Conservation (phyloP, 2,797 vertebrate genomes). For the Australoheros facetus region DNA sequence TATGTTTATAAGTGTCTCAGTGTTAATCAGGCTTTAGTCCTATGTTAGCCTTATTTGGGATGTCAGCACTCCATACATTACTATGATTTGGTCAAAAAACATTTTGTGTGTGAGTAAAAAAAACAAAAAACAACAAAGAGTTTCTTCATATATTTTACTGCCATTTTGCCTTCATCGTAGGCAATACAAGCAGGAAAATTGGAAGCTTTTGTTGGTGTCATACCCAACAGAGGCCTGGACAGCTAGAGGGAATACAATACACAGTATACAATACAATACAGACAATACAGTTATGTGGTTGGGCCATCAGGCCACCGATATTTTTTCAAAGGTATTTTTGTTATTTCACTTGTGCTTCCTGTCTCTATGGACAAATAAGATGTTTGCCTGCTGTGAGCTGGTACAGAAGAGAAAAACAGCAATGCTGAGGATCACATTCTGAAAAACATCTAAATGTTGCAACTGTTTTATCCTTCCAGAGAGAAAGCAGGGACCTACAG, state of each 20-base stretch:
- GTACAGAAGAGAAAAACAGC: not conserved
- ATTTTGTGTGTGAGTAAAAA: not conserved
- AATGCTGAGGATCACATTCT: not conserved
- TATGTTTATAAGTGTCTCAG: slow-evolving; percentile 20
- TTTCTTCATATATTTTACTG: not conserved
- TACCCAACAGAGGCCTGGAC: too few species aligned
- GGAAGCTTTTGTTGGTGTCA: not conserved
- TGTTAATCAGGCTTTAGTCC: slow-evolving; percentile 27
- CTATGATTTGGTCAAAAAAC: not conserved
- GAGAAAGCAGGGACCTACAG: not conserved
- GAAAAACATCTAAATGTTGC: slow-evolving; percentile 5
- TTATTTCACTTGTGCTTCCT: not conserved
- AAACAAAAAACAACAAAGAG: not conserved
- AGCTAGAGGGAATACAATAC: too few species aligned
- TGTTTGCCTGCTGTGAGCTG: not conserved
- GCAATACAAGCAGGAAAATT: not conserved
- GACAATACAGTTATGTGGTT: too few species aligned
- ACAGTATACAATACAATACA: too few species aligned
- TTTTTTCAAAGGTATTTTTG: not conserved
- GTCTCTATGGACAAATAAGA: not conserved
- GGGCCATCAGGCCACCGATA: not conserved
- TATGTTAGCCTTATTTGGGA: slow-evolving; percentile 20
- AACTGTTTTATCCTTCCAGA: slow-evolving; percentile 8
- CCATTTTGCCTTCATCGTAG: not conserved
- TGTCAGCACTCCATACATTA: slow-evolving; percentile 6